Evolutionary conservation across 2,113 vertebrate species (phyloP).

Genomic region (Stegostoma tigrinum): DNA sequence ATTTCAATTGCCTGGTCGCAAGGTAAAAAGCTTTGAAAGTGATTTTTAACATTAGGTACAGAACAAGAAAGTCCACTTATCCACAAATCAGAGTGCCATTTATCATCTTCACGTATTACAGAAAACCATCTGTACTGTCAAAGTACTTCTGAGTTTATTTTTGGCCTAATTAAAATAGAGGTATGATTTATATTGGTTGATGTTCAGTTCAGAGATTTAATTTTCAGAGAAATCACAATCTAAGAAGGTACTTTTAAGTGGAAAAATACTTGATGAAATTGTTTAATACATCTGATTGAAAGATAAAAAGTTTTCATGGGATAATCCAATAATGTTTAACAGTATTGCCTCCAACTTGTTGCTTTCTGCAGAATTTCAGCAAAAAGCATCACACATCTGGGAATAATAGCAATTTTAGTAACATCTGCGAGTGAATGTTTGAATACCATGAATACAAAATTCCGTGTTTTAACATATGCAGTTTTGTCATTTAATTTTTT

Average conservation of each 20-base stretch:
- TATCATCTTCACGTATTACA: constrained; percentile 24
- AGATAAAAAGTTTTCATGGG: not conserved
- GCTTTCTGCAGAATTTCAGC: not conserved
- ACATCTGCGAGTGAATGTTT: not conserved
- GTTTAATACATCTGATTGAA: not conserved
- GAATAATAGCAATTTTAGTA: not conserved
- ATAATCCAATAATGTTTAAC: not conserved
- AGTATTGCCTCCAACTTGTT: not conserved
- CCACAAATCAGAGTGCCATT: constrained; percentile 23
- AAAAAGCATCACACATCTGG: not conserved
- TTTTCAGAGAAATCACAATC: not conserved
- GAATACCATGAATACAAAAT: not conserved
- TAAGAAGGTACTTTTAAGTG: not conserved
- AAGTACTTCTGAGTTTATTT: not conserved
- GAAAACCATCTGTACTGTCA: not conserved
- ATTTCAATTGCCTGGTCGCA: constrained; percentile 32
- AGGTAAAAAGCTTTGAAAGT: constrained; percentile 17
- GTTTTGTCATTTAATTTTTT: not conserved
- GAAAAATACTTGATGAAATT: not conserved
- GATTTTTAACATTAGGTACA: constrained; percentile 19
- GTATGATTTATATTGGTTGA: not conserved
- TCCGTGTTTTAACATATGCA: not conserved
- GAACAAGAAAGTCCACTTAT: constrained; percentile 2
- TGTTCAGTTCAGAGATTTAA: not conserved
- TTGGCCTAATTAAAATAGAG: not conserved